Conservation (phyloP, 2,797 vertebrate genomes). For the Notolepis coatsorum region DNA sequence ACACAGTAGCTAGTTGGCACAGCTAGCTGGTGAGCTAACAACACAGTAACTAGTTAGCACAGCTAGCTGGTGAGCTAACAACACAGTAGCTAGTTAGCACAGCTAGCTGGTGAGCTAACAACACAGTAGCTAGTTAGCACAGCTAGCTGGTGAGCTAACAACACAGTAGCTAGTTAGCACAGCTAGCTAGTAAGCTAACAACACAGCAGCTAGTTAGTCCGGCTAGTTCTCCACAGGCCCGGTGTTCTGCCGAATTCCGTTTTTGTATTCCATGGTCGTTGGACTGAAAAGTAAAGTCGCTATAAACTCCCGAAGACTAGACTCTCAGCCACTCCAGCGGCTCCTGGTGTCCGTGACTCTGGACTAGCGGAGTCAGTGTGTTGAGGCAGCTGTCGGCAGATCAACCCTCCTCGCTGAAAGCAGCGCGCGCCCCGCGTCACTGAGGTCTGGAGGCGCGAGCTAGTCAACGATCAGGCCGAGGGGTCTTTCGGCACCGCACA, state of each 20-base stretch:
- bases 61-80: too few species aligned
- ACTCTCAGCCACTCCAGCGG: constrained; percentile 12
- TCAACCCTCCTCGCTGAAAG: constrained; percentile 26
- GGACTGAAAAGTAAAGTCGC: constrained; percentile 39
- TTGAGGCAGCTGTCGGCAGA: constrained; percentile 3
- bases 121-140: too few species aligned
- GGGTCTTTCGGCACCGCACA: constrained; percentile 80
- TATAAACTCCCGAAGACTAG: constrained; percentile 39
- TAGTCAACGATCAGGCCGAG: constrained; percentile 52
- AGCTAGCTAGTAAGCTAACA: constrained; percentile 53
- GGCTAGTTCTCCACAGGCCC: constrained; percentile 66
- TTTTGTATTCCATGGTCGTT: constrained; percentile 66
- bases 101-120: constrained; percentile 20
- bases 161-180: constrained; percentile 67
- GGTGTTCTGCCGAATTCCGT: constrained; percentile 53
- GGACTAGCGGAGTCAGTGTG: constrained; percentile 41
- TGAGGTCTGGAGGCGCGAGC: constrained; percentile 49
- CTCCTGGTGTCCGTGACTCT: constrained; percentile 43
- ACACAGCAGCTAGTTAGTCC: constrained; percentile 55
- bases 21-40: constrained; percentile 56
- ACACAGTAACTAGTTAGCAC: constrained; percentile 55
- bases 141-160: constrained; percentile 65
- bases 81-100: constrained; percentile 31
- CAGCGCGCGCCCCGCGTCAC: constrained; percentile 49
- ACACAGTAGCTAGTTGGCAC: constrained; percentile 55